phyloP scores from a whole-genome alignment of 2,113 vertebrate species.

The Pollachius pollachius region DNA sequence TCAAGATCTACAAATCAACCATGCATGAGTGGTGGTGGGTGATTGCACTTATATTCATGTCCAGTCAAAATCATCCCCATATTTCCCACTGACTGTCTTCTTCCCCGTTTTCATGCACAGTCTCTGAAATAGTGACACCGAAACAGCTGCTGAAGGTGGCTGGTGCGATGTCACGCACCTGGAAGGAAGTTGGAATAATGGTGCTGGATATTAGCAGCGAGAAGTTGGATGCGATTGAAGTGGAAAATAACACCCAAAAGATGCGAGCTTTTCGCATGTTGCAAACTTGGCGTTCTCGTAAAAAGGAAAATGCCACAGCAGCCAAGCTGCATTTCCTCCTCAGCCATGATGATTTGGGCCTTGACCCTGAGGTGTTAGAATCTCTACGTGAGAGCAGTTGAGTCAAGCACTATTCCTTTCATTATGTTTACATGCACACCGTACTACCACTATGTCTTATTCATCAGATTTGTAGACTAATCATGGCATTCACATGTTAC shows the following conservation, averaged over 20 bases:
- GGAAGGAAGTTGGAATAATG: slow-evolving; percentile 66
- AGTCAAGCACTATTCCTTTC: not conserved
- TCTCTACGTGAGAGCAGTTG: slow-evolving; percentile 56
- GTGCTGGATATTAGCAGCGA: slow-evolving; percentile 52
- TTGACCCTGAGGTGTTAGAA: slow-evolving; percentile 49
- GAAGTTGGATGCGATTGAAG: slow-evolving; percentile 69
- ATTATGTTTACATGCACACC: not conserved
- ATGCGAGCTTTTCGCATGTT: slow-evolving; percentile 71
- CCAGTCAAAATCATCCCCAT: too few species aligned
- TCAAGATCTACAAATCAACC: too few species aligned
- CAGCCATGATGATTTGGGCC: slow-evolving; percentile 17
- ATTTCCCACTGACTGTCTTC: not conserved
- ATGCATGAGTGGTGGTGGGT: too few species aligned
- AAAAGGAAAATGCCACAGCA: slow-evolving; percentile 59
- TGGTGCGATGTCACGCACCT: slow-evolving; percentile 48
- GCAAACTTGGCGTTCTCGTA: slow-evolving; percentile 46
- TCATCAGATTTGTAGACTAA: too few species aligned
- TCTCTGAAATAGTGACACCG: slow-evolving; percentile 52
- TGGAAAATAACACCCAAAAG: slow-evolving; percentile 45
- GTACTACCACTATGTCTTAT: too few species aligned
- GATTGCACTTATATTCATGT: too few species aligned
- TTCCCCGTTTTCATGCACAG: slow-evolving; percentile 25
- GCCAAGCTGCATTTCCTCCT: slow-evolving; percentile 62
- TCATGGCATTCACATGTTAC: too few species aligned
- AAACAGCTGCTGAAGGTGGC: slow-evolving; percentile 72